Base-by-base conservation (phyloP, 2,797 vertebrate genomes). In the Myiotriccus ornatus region DNA sequence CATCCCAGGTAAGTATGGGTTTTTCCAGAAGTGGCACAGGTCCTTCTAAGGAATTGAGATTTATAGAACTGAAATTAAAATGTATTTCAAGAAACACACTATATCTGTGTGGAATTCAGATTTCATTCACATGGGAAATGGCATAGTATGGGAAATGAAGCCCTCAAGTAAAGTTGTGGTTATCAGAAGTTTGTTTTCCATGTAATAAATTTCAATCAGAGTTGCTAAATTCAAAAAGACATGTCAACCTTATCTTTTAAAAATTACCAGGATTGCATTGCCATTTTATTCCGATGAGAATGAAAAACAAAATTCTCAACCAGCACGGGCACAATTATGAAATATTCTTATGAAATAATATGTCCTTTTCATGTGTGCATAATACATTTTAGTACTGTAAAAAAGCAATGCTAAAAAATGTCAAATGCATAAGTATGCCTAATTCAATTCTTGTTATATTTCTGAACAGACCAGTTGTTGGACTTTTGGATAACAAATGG, bases 71-170 rank as follows among this genome's bases (percentile, higher is more conserved):
- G 56, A 60, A 92, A 95, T 56, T 76, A 89, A 82, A 89, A 89
- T 22, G 32, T 41, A 56, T 82, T 90, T 96, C 32, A 93, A 84
- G 47, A 77, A 95, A 82, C 34, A 73, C 46, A 74, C 43, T 84
- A 1, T 47, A 88, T 87, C 65, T 60, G 37, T 35, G 56, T 70
- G 86, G 56, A 95, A 95, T 84, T 95, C 53, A 77, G 64, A 70
- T 93, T 92, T 94, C 63, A 89, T 92, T 96, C 94, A 93, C 90
- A 77, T 84, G 95, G 95, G 96, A 95, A 96, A 92, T 90, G 91
- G 67, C 82, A 89, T 6, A 70, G 52, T 74, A 94, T 80, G 93
- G 75, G 89, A 96, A 95, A 94, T 55, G 89, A 78, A 89, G 81
- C 82, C 70, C 22, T 94, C 84, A 74, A 93, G 56, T 79, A 70